Conservation (phyloP, 2,113 vertebrate genomes). For the Protomyctophum bolini region DNA sequence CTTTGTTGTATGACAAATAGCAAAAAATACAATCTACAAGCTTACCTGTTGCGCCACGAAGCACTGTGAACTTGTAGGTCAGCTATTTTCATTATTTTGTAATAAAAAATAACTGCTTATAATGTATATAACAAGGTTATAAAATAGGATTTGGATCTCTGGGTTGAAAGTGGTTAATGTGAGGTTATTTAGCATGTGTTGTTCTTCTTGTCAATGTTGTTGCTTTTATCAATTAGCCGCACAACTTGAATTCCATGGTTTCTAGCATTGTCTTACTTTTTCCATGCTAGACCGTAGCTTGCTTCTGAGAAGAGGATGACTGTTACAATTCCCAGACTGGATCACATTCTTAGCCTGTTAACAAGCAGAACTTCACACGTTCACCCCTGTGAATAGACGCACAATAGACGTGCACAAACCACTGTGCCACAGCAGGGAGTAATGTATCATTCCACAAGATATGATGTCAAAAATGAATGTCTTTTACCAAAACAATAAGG, state of each 20-base stretch:
- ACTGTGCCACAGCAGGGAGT: conserved; percentile 49
- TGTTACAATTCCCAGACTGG: conserved; percentile 21
- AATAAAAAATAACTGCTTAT: not conserved
- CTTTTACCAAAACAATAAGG: conserved; percentile 59
- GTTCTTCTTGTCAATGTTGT: conserved; percentile 36
- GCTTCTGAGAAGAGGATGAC: conserved; percentile 6
- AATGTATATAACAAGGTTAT: too few relatives aligned
- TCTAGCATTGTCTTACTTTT: conserved; percentile 16
- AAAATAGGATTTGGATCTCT: too few relatives aligned
- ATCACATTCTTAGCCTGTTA: conserved; percentile 40
- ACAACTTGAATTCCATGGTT: conserved; percentile 28
- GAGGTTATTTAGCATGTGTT: conserved; percentile 39
- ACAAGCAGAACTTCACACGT: conserved; percentile 63
- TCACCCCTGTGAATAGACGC: conserved; percentile 39
- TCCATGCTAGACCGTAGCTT: conserved; percentile 24
- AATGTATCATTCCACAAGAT: conserved; percentile 63
- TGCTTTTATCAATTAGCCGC: conserved; percentile 18
- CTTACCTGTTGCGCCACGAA: not conserved
- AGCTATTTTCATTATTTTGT: not conserved
- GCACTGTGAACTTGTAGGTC: too few relatives aligned
- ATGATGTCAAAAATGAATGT: conserved; percentile 35
- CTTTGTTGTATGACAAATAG: too few relatives aligned
- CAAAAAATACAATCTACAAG: too few relatives aligned
- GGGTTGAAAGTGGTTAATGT: conserved; percentile 39
- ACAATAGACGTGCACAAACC: conserved; percentile 54